Base-by-base conservation (phyloP, 2,888 invertebrate species). In the Agelastica alni region DNA sequence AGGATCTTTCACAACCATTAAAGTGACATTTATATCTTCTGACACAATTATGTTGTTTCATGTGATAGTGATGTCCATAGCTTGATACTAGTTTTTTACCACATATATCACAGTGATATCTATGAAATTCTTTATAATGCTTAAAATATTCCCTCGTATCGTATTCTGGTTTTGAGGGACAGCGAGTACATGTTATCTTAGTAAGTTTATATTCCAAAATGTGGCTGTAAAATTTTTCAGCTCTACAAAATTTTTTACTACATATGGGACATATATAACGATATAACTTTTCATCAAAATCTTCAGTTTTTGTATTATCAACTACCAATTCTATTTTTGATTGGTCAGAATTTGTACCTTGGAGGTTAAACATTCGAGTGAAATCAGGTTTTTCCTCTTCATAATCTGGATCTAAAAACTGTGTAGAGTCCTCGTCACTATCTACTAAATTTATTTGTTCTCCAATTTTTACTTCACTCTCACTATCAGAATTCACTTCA, bases 81-180 rank as follows among this genome's bases (percentile, higher is more conserved):
- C n/a, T 4, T 3, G 36, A 36, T 6, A 17, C 4, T 17, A 36
- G 14, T 16, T 9, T 36, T 16, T 36, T 36, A 17, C n/a, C 9
- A 17, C 36, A 36, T 17, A 36, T 36, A 4, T 36, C 17, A 17
- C 36, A 36, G n/a, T 36, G 36, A 3, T 16, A 16, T 36, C 17
- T 36, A 17, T 36, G 36, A 36, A n/a, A 36, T 17, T 36, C 36
- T 36, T 36, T 36, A 36, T 36, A 36, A 36, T 36, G 36, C 17
- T 17, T n/a, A 16, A 36, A 16, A 36, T 36, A 36, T n/a, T 36
- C 36, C 2, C 9, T n/a, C 16, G 17, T 14, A n/a, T 36, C n/a
- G 17, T 36, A 36, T 36, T 36, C 36, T 3, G 36, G 36, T 36
- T 36, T 36, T 16, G 36, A 14, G 14, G 14, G 16, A 16, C 36